Percentiles rank a stretch among this genome's conserved stretches.
Conservation (phyloP, 1,140 invertebrate genomes). For the Oncopeltus fasciatus region DNA sequence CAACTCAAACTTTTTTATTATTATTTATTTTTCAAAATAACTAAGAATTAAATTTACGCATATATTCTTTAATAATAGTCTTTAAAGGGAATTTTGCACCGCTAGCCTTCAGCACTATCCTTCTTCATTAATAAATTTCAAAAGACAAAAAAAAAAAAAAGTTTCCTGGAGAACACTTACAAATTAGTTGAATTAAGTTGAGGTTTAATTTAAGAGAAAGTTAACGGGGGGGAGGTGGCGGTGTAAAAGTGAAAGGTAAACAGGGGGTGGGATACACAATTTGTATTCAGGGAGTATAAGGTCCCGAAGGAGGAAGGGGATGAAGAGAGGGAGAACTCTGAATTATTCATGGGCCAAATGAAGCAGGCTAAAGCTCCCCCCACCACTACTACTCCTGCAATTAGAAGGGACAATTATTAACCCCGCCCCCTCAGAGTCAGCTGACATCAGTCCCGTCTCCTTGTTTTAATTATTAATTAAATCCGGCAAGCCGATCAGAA, state of each 20-base stretch:
- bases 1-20: too few species aligned
- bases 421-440: not conserved
- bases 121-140: too few species aligned
- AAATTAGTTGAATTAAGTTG: too few species aligned
- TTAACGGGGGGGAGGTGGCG: too few species aligned
- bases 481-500: not conserved
- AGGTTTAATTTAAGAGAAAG: too few species aligned
- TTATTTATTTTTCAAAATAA: too few species aligned
- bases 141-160: too few species aligned
- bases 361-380: conserved; percentile 7
- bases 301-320: not conserved
- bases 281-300: not conserved
- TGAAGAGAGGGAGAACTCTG: not conserved
- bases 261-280: not conserved
- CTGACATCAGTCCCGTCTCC: not conserved
- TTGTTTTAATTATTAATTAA: conserved; percentile 14
- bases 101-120: too few species aligned
- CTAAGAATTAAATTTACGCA: too few species aligned
- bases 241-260: not conserved
- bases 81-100: too few species aligned
- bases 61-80: too few species aligned
- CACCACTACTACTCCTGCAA: not conserved
- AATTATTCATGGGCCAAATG: conserved; percentile 13
- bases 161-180: too few species aligned
- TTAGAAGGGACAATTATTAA: conserved; percentile 12